These are phyloP conservation scores for Hyaena hyaena DNA, from an alignment of 2,113 vertebrate genomes.

Conservation along the genomic window DNA sequence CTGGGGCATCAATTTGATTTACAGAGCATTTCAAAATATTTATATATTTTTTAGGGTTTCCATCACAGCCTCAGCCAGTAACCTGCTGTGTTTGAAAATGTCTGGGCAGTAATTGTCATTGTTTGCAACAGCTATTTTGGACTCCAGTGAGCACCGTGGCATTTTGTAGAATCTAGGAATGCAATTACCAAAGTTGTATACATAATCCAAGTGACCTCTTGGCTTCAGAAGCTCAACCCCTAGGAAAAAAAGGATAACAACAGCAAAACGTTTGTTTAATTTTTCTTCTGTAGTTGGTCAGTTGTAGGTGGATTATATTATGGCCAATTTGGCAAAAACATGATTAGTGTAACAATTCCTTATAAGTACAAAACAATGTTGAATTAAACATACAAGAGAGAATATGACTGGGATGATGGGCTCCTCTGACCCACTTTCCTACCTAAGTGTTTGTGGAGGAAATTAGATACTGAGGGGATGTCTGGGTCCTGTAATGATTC, in stretches of 20 bases:
- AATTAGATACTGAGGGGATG: slow-evolving; percentile 52
- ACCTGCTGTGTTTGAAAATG: slow-evolving; percentile 89
- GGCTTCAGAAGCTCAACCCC: slow-evolving; percentile 86
- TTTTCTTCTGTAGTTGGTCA: slow-evolving; percentile 86
- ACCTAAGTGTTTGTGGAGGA: slow-evolving; percentile 66
- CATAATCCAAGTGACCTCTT: slow-evolving; percentile 85
- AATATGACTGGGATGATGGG: slow-evolving; percentile 56
- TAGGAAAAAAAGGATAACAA: slow-evolving; percentile 77
- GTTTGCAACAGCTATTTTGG: slow-evolving; percentile 86
- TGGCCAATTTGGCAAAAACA: slow-evolving; percentile 84
- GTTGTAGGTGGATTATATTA: slow-evolving; percentile 84
- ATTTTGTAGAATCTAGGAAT: slow-evolving; percentile 86
- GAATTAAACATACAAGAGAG: slow-evolving; percentile 80
- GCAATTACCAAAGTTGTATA: slow-evolving; percentile 86
- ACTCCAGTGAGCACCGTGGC: slow-evolving; percentile 78
- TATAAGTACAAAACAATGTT: slow-evolving; percentile 86
- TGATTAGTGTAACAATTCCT: slow-evolving; percentile 88
- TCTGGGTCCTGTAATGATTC: slow-evolving; percentile 64
- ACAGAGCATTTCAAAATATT: slow-evolving; percentile 87
- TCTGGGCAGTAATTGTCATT: slow-evolving; percentile 86
- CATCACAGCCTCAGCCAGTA: slow-evolving; percentile 85
- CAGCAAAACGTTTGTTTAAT: slow-evolving; percentile 86
- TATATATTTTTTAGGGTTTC: slow-evolving; percentile 87
- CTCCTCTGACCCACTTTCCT: slow-evolving; percentile 74
- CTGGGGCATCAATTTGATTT: slow-evolving; percentile 85